These are phyloP conservation scores for Palythoa grandis DNA, from an alignment of 92 coral and sea anemone species.

Conservation along the genomic window DNA sequence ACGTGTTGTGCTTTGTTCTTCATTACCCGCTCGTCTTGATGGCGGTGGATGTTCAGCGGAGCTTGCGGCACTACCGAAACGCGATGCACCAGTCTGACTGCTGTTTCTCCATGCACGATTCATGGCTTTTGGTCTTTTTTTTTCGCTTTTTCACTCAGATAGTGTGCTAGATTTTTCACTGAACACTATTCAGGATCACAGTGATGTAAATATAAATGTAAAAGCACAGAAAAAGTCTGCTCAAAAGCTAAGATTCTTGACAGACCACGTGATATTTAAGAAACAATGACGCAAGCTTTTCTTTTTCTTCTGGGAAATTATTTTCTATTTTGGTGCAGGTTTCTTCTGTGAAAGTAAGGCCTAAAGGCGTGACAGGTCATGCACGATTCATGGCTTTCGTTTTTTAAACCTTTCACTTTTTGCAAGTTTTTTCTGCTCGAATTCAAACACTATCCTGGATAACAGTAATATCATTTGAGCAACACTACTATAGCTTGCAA, in stretches of 20 bases:
- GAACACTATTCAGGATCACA: not conserved
- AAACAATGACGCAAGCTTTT: not conserved
- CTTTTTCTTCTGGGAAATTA: not conserved
- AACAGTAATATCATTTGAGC: no score
- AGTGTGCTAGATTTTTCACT: not conserved
- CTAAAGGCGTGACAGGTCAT: no score
- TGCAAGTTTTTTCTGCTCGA: no score
- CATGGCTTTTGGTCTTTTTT: not conserved
- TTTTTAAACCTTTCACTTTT: no score
- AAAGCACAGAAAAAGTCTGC: not conserved
- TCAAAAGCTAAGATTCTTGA: not conserved
- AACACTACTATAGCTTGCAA: no score
- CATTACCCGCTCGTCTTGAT: not conserved
- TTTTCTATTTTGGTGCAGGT: no score
- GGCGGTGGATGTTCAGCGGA: not conserved
- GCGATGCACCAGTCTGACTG: not conserved
- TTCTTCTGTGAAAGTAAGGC: no score
- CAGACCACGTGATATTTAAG: conserved; percentile 26
- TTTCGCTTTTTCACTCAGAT: not conserved
- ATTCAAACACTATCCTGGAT: no score
- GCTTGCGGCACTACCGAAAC: not conserved
- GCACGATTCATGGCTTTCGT: no score
- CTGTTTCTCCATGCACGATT: not conserved
- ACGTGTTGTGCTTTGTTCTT: not conserved
- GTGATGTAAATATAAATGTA: no score